Percentiles rank a stretch among this genome's conserved stretches.
phyloP scores from a whole-genome alignment of 2,113 vertebrate species.

The Abramis brama region DNA sequence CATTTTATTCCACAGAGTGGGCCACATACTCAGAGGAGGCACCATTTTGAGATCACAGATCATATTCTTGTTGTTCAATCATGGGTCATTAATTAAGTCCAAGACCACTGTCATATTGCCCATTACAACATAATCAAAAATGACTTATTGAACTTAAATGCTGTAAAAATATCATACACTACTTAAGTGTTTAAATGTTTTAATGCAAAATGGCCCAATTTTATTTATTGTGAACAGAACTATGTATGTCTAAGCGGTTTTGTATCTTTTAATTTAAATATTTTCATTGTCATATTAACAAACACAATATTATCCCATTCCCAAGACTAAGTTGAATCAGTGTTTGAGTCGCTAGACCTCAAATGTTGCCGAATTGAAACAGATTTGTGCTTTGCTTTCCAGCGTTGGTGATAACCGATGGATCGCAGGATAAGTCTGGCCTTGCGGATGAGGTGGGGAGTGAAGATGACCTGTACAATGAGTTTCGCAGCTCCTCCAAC shows the following conservation, averaged over 20 bases:
- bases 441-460: conserved; percentile 82
- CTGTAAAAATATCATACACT: not conserved
- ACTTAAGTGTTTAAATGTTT: not conserved
- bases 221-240: not conserved
- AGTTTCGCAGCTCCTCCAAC: conserved; percentile 83
- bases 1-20: conserved; percentile 11
- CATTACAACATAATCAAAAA: not conserved
- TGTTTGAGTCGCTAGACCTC: not conserved
- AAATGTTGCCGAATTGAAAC: not conserved
- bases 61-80: not conserved
- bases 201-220: not conserved
- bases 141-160: not conserved
- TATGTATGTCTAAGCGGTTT: not conserved
- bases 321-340: not conserved
- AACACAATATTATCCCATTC: not conserved
- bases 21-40: not conserved
- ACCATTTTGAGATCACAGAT: conserved; percentile 10
- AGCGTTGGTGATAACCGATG: conserved; percentile 83
- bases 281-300: not conserved
- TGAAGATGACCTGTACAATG: conserved; percentile 91
- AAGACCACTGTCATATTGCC: not conserved
- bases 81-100: not conserved
- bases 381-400: conserved; percentile 50
- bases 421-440: conserved; percentile 76
- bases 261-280: not conserved